Percentiles rank a stretch among this genome's conserved stretches.
Conservation (phyloP, 2,797 vertebrate genomes). For the Sciurus carolinensis region DNA sequence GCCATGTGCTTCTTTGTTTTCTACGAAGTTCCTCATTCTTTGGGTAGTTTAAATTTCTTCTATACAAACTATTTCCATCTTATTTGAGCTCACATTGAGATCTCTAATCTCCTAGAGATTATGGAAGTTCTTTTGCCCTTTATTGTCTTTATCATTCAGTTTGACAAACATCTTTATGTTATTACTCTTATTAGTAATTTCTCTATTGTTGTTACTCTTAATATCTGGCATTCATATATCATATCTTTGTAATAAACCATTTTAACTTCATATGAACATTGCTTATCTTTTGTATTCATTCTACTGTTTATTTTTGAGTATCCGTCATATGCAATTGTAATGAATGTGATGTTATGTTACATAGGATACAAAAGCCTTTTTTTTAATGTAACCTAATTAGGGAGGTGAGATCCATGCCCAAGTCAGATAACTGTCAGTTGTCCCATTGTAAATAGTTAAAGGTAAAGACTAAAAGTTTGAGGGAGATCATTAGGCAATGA, state of each 20-base stretch:
- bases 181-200: not conserved
- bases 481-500: not conserved
- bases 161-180: slow-evolving; percentile 11
- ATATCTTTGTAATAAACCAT: slow-evolving; percentile 30
- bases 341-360: not conserved
- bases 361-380: not conserved
- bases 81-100: slow-evolving; percentile 20
- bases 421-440: slow-evolving; percentile 12
- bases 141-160: slow-evolving; percentile 2
- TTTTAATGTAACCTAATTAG: not conserved
- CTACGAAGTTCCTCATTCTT: not conserved
- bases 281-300: slow-evolving; percentile 1
- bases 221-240: slow-evolving; percentile 8
- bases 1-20: not conserved
- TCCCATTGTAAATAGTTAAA: not conserved
- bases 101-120: slow-evolving; percentile 3
- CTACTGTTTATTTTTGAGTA: not conserved
- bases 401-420: not conserved
- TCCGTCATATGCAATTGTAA: not conserved
- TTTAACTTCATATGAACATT: not conserved
- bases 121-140: not conserved
- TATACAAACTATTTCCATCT: not conserved
- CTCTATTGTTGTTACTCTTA: not conserved
- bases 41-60: slow-evolving; percentile 21
- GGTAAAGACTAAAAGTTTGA: not conserved